A percentile compares a stretch with the other conserved stretches of the same genome.
Evolutionary conservation across 2,888 invertebrate genomes (phyloP).

Genomic region (Hipparchia sbordonii): DNA sequence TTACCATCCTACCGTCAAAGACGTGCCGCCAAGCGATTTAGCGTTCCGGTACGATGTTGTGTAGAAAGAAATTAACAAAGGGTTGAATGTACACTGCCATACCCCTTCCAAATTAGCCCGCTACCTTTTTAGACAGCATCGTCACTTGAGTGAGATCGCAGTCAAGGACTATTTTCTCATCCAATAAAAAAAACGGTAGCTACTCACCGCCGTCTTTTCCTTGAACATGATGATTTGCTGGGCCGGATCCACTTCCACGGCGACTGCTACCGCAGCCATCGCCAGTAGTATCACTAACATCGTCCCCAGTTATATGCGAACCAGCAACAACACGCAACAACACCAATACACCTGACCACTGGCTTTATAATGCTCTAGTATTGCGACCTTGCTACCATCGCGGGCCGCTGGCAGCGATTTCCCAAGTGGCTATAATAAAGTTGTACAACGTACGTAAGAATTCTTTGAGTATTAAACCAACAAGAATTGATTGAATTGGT

Average conservation of each 20-base stretch:
- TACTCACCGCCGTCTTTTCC: slow-evolving; percentile 53
- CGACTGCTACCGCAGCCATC: slow-evolving; percentile 41
- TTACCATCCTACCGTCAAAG: too few relatives aligned
- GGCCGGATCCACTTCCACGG: slow-evolving; percentile 48
- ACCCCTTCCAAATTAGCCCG: too few relatives aligned
- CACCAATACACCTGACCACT: slow-evolving; percentile 26
- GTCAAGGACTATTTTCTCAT: too few relatives aligned
- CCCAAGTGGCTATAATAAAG: slow-evolving; percentile 37
- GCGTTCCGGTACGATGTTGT: too few relatives aligned
- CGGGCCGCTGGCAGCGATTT: slow-evolving; percentile 37
- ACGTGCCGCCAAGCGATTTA: too few relatives aligned
- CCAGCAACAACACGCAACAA: slow-evolving; percentile 38
- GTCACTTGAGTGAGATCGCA: too few relatives aligned
- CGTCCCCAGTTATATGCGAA: slow-evolving; percentile 27
- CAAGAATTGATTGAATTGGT: slow-evolving; percentile 23
- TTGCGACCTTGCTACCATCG: slow-evolving; percentile 43
- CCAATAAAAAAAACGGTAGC: neutral
- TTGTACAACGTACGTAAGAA: slow-evolving; percentile 38
- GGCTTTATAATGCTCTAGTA: slow-evolving; percentile 44
- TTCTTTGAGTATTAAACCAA: too few relatives aligned
- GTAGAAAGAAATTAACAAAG: too few relatives aligned
- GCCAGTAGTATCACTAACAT: slow-evolving; percentile 40
- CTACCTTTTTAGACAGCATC: too few relatives aligned
- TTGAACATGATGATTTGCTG: slow-evolving; percentile 60
- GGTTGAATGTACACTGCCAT: too few relatives aligned